phyloP scores from a whole-genome alignment of 2,113 vertebrate species.

The Ascaphus truei region DNA sequence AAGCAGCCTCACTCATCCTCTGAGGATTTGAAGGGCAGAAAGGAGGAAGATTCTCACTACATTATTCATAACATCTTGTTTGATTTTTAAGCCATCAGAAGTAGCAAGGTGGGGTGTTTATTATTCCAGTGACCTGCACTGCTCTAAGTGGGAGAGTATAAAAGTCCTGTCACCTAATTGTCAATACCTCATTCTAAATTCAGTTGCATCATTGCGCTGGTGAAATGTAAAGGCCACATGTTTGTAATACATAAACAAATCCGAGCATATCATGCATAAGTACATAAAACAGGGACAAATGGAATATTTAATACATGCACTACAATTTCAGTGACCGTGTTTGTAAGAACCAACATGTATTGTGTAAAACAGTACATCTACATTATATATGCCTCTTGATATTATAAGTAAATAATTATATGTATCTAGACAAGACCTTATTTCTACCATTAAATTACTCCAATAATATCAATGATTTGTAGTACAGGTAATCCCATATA shows the following conservation, averaged over 20 bases:
- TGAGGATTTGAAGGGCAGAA: conserved; percentile 69
- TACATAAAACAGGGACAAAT: not conserved
- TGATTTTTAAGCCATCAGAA: conserved; percentile 61
- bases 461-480: no score
- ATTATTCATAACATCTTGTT: conserved; percentile 77
- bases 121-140: conserved; percentile 58
- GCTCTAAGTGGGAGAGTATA: conserved; percentile 1
- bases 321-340: no score
- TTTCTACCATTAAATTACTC: no score
- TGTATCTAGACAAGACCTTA: no score
- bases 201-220: not conserved
- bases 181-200: conserved; percentile 31
- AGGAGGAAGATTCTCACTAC: conserved; percentile 51
- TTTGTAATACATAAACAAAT: conserved; percentile 29
- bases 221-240: conserved; percentile 14
- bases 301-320: no score
- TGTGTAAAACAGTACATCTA: no score
- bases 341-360: no score
- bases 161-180: conserved; percentile 32
- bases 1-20: conserved; percentile 76
- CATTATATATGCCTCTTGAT: no score
- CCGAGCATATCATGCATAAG: not conserved
- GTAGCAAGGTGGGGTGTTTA: conserved; percentile 49
- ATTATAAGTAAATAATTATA: no score
- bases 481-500: no score